Conservation (phyloP, 2,888 invertebrate species). For the Troides aeacus region DNA sequence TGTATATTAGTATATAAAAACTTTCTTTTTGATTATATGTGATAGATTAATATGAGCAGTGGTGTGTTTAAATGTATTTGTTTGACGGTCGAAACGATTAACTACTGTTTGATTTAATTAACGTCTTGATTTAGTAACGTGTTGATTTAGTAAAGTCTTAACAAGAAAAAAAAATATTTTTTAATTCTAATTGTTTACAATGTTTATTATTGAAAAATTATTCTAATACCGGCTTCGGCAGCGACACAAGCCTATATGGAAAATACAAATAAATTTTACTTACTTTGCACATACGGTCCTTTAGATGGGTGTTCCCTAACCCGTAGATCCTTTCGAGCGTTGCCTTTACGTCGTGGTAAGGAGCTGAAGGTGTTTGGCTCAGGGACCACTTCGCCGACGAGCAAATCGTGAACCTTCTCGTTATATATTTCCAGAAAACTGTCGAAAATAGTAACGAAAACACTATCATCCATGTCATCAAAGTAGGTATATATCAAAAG, state of each 20-base stretch:
- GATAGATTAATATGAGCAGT: too few species aligned
- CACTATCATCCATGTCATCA: not conserved
- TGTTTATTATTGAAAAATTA: too few species aligned
- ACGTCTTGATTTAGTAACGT: too few species aligned
- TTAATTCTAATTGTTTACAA: too few species aligned
- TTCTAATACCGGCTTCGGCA: too few species aligned
- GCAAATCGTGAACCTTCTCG: conserved; percentile 86
- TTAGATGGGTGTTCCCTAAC: conserved; percentile 88
- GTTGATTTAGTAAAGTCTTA: too few species aligned
- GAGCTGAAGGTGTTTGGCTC: conserved; percentile 73
- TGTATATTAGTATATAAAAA: too few species aligned
- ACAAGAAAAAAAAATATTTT: too few species aligned
- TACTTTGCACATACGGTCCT: conserved; percentile 91
- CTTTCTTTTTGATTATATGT: too few species aligned
- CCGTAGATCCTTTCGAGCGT: conserved; percentile 78
- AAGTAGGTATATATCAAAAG: not conserved
- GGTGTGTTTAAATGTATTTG: too few species aligned
- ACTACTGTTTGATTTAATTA: too few species aligned
- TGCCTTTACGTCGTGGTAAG: conserved; percentile 62
- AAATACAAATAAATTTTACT: conserved; percentile 37
- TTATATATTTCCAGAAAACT: conserved; percentile 84
- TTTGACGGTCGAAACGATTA: too few species aligned
- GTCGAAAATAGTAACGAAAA: conserved; percentile 31
- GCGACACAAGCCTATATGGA: not conserved
- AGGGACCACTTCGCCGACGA: conserved; percentile 70